Evolutionary conservation across 2,888 invertebrate genomes (phyloP), one percentile per base, ranked within the genome.

Genomic region (Ormyrus thymus): DNA sequence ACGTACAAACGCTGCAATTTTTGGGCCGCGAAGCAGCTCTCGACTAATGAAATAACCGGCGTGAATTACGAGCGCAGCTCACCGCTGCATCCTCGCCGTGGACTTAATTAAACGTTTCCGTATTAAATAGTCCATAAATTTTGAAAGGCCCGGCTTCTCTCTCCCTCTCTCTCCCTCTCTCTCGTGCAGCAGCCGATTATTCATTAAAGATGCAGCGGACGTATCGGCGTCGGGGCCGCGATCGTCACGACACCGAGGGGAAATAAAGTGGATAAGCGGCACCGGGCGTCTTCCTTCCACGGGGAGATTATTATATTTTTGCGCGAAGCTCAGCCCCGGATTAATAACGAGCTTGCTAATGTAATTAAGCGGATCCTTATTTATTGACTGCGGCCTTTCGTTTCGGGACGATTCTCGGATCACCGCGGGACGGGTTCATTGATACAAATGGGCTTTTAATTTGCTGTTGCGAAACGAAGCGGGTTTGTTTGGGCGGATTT

Each of bases 91-190:
- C 48, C 43, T 55, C 10, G 48, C 11, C 53, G 13, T 29, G 65
- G 68, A 69, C 70, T 80, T 80, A 74, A 80, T 80, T 72, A 76
- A 76, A 68, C 70, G 66, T 56, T 64, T 69, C 53, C 70, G 80
- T 62, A 62, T 77, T 70, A 74, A 80, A 77, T 77, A 80, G 64
- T 80, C 65, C 69, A 80, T 80, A 80, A 80, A 80, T 80, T 76
- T 80, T 62, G 80, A 73, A 76, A 71, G 59, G 46, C 11, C 56
- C 50, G 10, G 73, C 15, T 7, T 50, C 6, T 6, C 55, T 45
- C 45, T 11, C 64, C 7, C 15, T 29, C 29, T 29, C 29, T 29
- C 29, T 29, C 29, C 4, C 7, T 50, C 6, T 6, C 45, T 11
- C 64, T 10, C 15, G 13, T 29, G 46, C 51, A 45, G 7, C 29